Evolutionary conservation across 2,113 vertebrate genomes (phyloP).

Genomic region (Notothenia rossii): DNA sequence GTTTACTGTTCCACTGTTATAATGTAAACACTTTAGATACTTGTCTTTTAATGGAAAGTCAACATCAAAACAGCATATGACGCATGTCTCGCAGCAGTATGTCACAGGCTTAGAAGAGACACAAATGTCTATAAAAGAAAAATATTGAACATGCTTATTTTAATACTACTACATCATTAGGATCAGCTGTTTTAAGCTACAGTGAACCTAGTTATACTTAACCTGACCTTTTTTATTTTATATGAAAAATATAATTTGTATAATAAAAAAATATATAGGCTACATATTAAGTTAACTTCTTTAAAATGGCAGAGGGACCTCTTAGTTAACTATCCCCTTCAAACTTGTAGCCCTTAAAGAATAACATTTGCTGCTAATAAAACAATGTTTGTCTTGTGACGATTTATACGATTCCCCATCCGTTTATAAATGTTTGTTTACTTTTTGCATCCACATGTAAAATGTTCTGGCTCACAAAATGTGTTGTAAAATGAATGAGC

Average conservation of each 20-base stretch:
- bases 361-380: conserved; percentile 6
- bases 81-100: not conserved
- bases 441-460: not conserved
- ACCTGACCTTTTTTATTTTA: too few species aligned
- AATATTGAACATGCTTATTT: not conserved
- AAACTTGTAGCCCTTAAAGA: conserved; percentile 5
- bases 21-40: conserved; percentile 13
- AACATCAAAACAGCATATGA: not conserved
- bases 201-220: not conserved
- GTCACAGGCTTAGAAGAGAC: not conserved
- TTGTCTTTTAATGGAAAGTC: conserved; percentile 22
- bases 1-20: not conserved
- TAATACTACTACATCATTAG: not conserved
- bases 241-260: too few species aligned
- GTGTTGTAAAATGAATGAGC: not conserved
- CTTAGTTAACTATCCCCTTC: not conserved
- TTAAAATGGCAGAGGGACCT: too few species aligned
- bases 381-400: not conserved
- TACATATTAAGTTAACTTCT: too few species aligned
- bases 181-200: not conserved
- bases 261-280: too few species aligned
- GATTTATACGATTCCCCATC: not conserved
- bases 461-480: not conserved
- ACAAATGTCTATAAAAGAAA: not conserved
- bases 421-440: not conserved